Evolutionary conservation across 1,140 invertebrate species (phyloP).

Genomic region (Apis mellifera): DNA sequence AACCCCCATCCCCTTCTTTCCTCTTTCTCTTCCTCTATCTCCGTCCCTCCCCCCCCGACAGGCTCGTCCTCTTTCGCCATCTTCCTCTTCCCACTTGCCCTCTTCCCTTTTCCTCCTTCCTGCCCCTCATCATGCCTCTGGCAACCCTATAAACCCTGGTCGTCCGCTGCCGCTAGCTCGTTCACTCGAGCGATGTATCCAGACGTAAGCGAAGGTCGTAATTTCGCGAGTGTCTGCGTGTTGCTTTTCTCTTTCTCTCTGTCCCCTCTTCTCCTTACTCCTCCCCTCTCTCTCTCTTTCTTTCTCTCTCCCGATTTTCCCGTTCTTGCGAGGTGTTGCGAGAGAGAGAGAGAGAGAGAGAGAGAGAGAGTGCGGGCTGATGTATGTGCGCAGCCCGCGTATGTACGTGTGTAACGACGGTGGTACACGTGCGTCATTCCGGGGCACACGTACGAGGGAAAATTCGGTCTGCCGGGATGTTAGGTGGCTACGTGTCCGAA

Average conservation of each 20-base stretch:
- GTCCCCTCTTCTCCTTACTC: conserved; percentile 8
- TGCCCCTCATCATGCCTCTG: conserved; percentile 53
- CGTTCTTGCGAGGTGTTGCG: conserved; percentile 60
- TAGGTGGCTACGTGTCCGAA: conserved; percentile 63
- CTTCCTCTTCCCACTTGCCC: conserved; percentile 44
- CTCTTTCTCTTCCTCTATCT: conserved; percentile 52
- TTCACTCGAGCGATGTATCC: conserved; percentile 72
- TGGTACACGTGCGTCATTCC: conserved; percentile 30
- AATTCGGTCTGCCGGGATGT: conserved; percentile 61
- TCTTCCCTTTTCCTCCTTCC: conserved; percentile 29
- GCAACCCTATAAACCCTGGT: conserved; percentile 72
- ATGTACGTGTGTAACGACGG: conserved; percentile 1
- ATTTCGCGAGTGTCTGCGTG: conserved; percentile 75
- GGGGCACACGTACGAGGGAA: conserved; percentile 45
- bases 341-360: background rate
- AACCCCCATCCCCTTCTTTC: conserved; percentile 46
- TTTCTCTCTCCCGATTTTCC: conserved; percentile 45
- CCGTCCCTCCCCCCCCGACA: conserved; percentile 26
- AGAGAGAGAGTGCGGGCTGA: conserved; percentile 9
- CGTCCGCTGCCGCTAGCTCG: conserved; percentile 68
- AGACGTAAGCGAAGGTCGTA: conserved; percentile 74
- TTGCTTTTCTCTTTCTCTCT: conserved; percentile 12
- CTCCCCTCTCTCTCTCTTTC: conserved; percentile 25
- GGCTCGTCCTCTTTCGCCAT: conserved; percentile 35
- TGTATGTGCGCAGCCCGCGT: conserved; percentile 19